Conservation (phyloP, 2,888 invertebrate species). For the Busseola fusca region DNA sequence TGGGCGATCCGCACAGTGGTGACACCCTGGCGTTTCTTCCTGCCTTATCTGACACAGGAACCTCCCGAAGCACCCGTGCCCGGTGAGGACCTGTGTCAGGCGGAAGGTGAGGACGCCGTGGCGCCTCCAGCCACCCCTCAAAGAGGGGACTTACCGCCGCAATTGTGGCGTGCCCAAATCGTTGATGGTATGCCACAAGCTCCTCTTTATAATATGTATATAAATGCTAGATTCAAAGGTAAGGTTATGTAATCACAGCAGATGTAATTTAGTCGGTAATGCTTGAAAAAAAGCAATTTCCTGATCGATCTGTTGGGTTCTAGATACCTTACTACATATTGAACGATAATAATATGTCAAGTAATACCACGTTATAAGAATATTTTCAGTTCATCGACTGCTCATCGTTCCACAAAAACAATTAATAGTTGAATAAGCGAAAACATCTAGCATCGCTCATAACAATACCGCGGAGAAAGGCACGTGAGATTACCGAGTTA, state of each 20-base stretch:
- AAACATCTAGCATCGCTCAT: slow-evolving; percentile 25
- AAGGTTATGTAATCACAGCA: background rate
- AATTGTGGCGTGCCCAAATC: too few relatives aligned
- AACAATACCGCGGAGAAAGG: slow-evolving; percentile 33
- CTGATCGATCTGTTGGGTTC: background rate
- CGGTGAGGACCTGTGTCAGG: too few relatives aligned
- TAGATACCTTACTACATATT: background rate
- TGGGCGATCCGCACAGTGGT: too few relatives aligned
- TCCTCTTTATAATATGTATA: too few relatives aligned
- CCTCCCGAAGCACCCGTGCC: too few relatives aligned
- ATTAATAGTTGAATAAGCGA: slow-evolving; percentile 17
- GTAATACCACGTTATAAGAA: background rate
- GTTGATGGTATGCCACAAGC: too few relatives aligned
- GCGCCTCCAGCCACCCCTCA: too few relatives aligned
- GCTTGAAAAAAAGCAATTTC: slow-evolving; percentile 14
- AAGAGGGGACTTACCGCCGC: too few relatives aligned
- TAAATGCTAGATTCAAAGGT: background rate
- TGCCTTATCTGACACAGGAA: too few relatives aligned
- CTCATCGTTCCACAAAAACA: slow-evolving; percentile 18
- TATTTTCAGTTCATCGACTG: slow-evolving; percentile 17
- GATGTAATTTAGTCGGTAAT: background rate
- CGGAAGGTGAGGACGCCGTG: too few relatives aligned
- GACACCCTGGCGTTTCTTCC: too few relatives aligned
- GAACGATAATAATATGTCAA: background rate
- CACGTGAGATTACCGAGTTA: slow-evolving; percentile 33